Conservation (phyloP, 2,888 invertebrate genomes). For the Mactromeris polynyma region DNA sequence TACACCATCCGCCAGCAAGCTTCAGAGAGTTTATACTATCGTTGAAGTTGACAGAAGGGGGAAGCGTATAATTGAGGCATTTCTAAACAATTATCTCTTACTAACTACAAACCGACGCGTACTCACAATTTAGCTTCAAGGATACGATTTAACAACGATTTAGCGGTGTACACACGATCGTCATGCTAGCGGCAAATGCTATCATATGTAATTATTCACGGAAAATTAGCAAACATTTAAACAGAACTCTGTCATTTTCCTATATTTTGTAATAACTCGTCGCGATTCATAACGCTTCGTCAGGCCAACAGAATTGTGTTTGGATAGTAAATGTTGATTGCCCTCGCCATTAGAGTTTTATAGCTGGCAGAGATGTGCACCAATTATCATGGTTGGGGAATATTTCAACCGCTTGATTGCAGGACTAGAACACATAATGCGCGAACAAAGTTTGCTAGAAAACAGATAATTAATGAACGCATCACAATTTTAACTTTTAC, state of each 20-base stretch:
- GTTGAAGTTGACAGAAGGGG: slow-evolving; percentile 65
- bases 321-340: slow-evolving; percentile 38
- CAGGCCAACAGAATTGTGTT: slow-evolving; percentile 51
- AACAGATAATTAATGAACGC: slow-evolving; percentile 6
- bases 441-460: not conserved
- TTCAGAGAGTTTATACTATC: slow-evolving; percentile 51
- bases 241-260: slow-evolving; percentile 63
- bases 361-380: slow-evolving; percentile 22
- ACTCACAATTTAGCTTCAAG: slow-evolving; percentile 51
- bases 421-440: slow-evolving; percentile 4
- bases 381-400: slow-evolving; percentile 27
- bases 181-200: slow-evolving; percentile 53
- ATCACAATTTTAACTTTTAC: not conserved
- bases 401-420: not conserved
- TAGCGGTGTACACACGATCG: slow-evolving; percentile 43
- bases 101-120: slow-evolving; percentile 66
- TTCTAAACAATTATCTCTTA: slow-evolving; percentile 63
- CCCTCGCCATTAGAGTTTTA: slow-evolving; percentile 20
- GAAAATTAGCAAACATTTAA: slow-evolving; percentile 72
- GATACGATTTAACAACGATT: slow-evolving; percentile 44
- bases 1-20: slow-evolving; percentile 7
- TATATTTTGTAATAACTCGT: slow-evolving; percentile 70
- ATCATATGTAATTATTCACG: slow-evolving; percentile 70
- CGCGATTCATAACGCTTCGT: slow-evolving; percentile 50
- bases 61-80: slow-evolving; percentile 65